Evolutionary conservation across 2,888 invertebrate species (phyloP), one percentile per base, ranked within the genome.

Genomic region (Brachyptera putata): DNA sequence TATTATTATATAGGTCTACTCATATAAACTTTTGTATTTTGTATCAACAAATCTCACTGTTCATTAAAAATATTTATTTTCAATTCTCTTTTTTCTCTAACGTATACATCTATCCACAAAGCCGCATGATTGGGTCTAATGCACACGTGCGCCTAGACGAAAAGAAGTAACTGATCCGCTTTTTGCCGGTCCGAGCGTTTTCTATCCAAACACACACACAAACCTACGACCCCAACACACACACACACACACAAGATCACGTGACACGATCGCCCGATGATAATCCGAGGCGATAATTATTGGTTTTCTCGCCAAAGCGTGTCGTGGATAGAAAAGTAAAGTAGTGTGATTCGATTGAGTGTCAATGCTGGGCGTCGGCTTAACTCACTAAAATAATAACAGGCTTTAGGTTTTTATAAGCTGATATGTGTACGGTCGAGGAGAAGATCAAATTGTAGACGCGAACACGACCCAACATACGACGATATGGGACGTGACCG

Each of bases 281-380:
- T 50, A 50, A 50, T 50, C 49, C 49, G 26, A 16, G 16, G 26
- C 25, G 49, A 50, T 50, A 50, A 50, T 50, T 50, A 50, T 50
- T 50, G 49, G 49, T 50, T 50, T 50, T 50, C 49, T 11, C 49
- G 49, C 30, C 49, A 50, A 50, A 50, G 49, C 30, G 49, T 50
- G 49, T 25, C 49, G 25, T 50, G 26, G 18, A 50, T 24, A 25
- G n/a, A n/a, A 50, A 50, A 50, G 49, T 22, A 50, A 50, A 50
- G 49, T 50, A 50, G 49, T 25, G 26, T 25, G 26, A 5, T 50
- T n/a, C 49, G 26, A 1, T 26, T 13, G 22, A 4, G 48, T 50
- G 49, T 25, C 30, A 26, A 26, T 41, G 49, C 26, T 30, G 16
- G 26, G 30, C 30, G 49, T 24, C 21, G 43, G 11, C 41, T 5